A percentile compares a stretch with the other conserved stretches of the same genome.
Evolutionary conservation across 2,113 vertebrate species (phyloP).

Genomic region (Formicarius rufipectus): DNA sequence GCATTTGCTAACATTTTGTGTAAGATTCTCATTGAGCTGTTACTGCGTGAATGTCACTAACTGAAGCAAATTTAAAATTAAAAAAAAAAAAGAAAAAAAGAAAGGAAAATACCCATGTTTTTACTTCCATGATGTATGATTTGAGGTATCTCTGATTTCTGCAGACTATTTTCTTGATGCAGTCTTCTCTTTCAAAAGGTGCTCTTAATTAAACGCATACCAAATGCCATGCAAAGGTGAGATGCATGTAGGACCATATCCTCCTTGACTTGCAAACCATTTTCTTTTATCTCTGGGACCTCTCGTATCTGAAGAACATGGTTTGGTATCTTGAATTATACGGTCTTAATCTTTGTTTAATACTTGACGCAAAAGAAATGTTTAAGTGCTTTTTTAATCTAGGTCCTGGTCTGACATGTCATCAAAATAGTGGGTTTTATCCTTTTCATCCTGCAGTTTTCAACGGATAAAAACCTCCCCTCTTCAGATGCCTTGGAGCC

Average conservation of each 20-base stretch:
- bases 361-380: background rate
- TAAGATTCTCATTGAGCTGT: slow-evolving; percentile 16
- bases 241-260: background rate
- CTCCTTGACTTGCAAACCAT: background rate
- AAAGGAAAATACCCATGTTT: background rate
- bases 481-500: background rate
- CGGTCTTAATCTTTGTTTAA: background rate
- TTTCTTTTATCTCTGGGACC: background rate
- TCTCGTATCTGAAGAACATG: background rate
- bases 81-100: background rate
- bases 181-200: background rate
- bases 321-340: background rate
- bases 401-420: background rate
- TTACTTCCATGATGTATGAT: background rate
- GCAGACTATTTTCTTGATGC: background rate
- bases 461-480: background rate
- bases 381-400: background rate
- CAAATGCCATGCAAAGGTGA: background rate
- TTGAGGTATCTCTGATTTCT: background rate
- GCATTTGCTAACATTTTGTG: slow-evolving; percentile 42
- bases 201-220: background rate
- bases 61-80: slow-evolving; percentile 3
- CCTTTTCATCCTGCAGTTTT: background rate
- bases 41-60: slow-evolving; percentile 31
- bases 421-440: background rate